phyloP scores from a whole-genome alignment of 1,140 invertebrate genomes.

The Caenorhabditis elegans region WBcel235 BX284605.5:11363001-11363500 shows the following conservation, averaged over 20 bases:
- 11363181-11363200: conserved; percentile 49
- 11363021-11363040: neutral
- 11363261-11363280: conserved; percentile 40
- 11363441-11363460: conserved; percentile 46
- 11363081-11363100: neutral
- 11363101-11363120: conserved; percentile 46
- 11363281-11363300: conserved; percentile 21
- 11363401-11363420: conserved; percentile 50
- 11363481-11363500: conserved; percentile 37
- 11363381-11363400: conserved; percentile 43
- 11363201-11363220: conserved; percentile 46
- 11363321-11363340: conserved; percentile 44
- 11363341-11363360: conserved; percentile 45
- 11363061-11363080: too few species aligned
- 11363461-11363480: conserved; percentile 46
- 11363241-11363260: conserved; percentile 34
- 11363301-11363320: conserved; percentile 36
- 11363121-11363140: conserved; percentile 48
- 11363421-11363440: conserved; percentile 43
- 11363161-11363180: conserved; percentile 46
- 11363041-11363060: too few species aligned
- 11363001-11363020: too few species aligned
- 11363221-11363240: conserved; percentile 38
- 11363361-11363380: conserved; percentile 45
- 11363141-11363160: conserved; percentile 46